Evolutionary conservation across 2,797 vertebrate species (phyloP), one percentile per base, ranked within the genome.

Genomic region (Notoglanidium macrostoma): DNA sequence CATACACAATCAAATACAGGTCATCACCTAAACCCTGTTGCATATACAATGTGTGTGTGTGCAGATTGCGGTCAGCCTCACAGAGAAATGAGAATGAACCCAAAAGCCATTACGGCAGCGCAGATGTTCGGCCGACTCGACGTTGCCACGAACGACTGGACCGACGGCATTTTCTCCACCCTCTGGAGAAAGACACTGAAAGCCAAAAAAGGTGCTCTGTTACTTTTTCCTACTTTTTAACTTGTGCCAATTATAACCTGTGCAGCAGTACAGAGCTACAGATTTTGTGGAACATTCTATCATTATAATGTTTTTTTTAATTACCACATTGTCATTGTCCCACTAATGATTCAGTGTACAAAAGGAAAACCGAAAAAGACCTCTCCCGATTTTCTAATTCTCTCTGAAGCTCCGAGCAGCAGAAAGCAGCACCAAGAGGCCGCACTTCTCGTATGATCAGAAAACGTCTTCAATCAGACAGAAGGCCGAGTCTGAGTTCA

Each of bases 71-170:
- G 98, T 82, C 93, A 96, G 78, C 96, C 96, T 68, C 98, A 99
- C 92, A 96, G 97, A 92, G 98, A 99, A 94, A 97, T 99, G 97
- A 96, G 98, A 85, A 99, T 99, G 98, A 99, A 99, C 92, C 98
- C 98, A 51, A 99, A 99, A 95, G 98, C 98, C 68, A 98, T 99
- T 88, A 99, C 98, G 1, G 97, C 98, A 2, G 92, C 98, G 1
- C 98, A 99, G 92, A 99, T 99, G 98, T 99, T 99, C 90, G 98
- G 98, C 29, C 96, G 95, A 63, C 96, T 99, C 0, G 98, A 99
- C 54, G 97, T 98, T 68, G 97, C 98, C 57, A 99, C 98, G 4
- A 99, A 98, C 21, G 98, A 99, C 90, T 99, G 98, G 98, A 99
- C 98, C 0, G 98, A 99, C 85, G 98, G 98, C 74, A 97, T 99